These are phyloP conservation scores for Myotis pilosus DNA, from an alignment of 2,797 vertebrate species.

Conservation along the genomic window DNA sequence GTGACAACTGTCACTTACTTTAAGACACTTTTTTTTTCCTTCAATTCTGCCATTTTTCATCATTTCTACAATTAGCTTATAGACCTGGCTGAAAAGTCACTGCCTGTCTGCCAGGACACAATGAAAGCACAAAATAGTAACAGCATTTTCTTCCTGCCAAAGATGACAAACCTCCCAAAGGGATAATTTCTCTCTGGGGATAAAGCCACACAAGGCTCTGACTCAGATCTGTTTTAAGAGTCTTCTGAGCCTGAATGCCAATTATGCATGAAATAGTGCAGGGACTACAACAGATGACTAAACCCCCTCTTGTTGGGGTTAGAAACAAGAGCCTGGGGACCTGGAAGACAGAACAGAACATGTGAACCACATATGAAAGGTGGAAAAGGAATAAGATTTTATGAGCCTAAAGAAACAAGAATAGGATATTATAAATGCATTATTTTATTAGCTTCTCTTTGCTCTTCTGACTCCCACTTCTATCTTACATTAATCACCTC, in stretches of 20 bases:
- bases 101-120: constrained; percentile 55
- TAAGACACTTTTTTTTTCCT: constrained; percentile 45
- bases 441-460: background rate
- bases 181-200: constrained; percentile 76
- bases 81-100: constrained; percentile 67
- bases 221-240: constrained; percentile 69
- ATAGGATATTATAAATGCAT: background rate
- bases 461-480: background rate
- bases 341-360: constrained; percentile 58
- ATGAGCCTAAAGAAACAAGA: background rate
- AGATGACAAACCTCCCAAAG: constrained; percentile 73
- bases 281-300: constrained; percentile 50
- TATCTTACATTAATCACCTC: background rate
- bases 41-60: constrained; percentile 61
- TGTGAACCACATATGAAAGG: background rate
- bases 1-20: constrained; percentile 76
- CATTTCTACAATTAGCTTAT: constrained; percentile 63
- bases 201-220: constrained; percentile 62
- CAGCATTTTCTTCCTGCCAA: constrained; percentile 70
- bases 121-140: constrained; percentile 71
- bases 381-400: constrained; percentile 51
- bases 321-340: constrained; percentile 51
- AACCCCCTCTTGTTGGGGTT: constrained; percentile 61
- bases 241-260: constrained; percentile 71
- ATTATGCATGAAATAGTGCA: constrained; percentile 67